Percentiles rank a stretch among this genome's conserved stretches.
phyloP scores from a whole-genome alignment of 2,888 invertebrate genomes.

The Orchesellides sinensis region DNA sequence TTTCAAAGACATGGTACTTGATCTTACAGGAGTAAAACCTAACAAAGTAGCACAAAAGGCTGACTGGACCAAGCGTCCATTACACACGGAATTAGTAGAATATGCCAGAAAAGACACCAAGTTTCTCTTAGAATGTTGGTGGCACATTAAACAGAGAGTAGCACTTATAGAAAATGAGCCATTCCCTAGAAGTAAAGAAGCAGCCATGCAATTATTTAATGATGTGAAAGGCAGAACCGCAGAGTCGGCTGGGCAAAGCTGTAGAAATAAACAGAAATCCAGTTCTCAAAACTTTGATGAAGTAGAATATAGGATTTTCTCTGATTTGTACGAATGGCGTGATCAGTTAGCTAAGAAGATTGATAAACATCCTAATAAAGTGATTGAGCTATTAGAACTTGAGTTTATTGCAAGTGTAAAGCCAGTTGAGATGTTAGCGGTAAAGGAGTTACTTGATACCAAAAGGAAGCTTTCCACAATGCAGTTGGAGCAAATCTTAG shows the following conservation, averaged over 20 bases:
- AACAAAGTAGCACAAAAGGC: slow-evolving; percentile 1
- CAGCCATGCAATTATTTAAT: background rate
- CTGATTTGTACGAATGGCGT: slow-evolving; percentile 7
- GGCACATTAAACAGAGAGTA: background rate
- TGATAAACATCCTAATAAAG: slow-evolving; percentile 2
- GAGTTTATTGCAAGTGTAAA: slow-evolving; percentile 12
- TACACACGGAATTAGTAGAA: background rate
- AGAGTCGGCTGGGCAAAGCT: background rate
- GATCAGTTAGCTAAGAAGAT: background rate
- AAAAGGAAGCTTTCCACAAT: background rate
- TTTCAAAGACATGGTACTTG: background rate
- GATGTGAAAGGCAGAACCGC: background rate
- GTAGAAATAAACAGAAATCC: background rate
- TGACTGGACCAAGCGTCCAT: background rate
- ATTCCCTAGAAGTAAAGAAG: slow-evolving; percentile 8
- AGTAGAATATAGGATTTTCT: background rate
- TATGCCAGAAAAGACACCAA: slow-evolving; percentile 9
- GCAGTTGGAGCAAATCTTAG: background rate
- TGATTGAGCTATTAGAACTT: background rate
- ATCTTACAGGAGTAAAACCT: background rate
- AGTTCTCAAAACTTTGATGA: background rate
- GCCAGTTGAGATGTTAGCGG: background rate
- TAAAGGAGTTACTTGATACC: background rate
- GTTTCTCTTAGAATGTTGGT: slow-evolving; percentile 21
- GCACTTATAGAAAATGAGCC: background rate